Evolutionary conservation across 1,140 invertebrate genomes (phyloP).

Genomic region (Acromyrmex echinatior): DNA sequence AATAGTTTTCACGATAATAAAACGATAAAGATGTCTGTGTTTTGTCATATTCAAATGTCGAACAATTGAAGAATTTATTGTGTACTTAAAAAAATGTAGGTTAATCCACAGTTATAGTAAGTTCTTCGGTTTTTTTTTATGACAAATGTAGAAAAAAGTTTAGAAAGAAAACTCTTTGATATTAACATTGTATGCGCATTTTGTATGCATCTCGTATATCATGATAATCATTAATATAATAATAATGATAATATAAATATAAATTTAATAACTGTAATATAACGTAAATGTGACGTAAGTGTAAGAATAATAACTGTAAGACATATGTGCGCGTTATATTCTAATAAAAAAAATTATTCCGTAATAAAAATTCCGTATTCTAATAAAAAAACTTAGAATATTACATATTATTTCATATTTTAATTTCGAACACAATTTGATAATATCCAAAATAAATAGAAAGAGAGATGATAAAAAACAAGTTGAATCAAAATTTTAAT

Average conservation of each 20-base stretch:
- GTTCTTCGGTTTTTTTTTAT: not conserved
- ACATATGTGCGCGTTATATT: not conserved
- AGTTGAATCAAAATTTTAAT: not conserved
- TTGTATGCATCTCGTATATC: not conserved
- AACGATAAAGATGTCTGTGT: not conserved
- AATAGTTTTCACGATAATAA: constrained; percentile 5
- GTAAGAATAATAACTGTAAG: not conserved
- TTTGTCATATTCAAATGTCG: not conserved
- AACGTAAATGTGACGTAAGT: not conserved
- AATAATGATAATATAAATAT: not conserved
- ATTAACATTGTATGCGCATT: too few species aligned
- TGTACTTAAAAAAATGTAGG: too few species aligned
- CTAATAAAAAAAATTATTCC: too few species aligned
- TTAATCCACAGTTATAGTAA: too few species aligned
- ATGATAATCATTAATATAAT: not conserved
- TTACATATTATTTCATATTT: not conserved
- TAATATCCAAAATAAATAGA: not conserved
- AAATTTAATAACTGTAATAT: not conserved
- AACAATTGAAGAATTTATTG: too few species aligned
- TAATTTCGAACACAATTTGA: not conserved
- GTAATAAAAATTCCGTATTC: not conserved
- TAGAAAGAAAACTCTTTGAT: not conserved
- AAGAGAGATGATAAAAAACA: not conserved
- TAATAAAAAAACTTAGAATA: not conserved
- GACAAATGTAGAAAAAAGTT: not conserved